Evolutionary conservation across 1,140 invertebrate genomes (phyloP).

Genomic region (Cotesia glomerata): DNA sequence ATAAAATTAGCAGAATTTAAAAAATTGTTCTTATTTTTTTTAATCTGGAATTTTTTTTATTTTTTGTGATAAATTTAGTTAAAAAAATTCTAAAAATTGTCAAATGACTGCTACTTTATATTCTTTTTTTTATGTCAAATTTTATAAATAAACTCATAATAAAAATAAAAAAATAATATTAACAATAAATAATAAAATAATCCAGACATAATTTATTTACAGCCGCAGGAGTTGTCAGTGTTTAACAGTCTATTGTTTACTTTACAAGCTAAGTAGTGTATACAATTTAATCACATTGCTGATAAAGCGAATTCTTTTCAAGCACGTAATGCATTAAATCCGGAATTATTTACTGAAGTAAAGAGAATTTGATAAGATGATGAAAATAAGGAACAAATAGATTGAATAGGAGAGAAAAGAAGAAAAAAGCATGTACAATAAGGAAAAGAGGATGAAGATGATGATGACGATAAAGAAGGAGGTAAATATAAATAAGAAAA

Average conservation of each 20-base stretch:
- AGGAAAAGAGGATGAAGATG: constrained; percentile 28
- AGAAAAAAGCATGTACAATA: neutral
- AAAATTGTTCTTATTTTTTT: too few species aligned
- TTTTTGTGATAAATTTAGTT: too few species aligned
- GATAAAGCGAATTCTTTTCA: constrained; percentile 1
- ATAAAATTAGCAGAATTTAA: too few species aligned
- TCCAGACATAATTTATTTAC: too few species aligned
- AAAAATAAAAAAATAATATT: too few species aligned
- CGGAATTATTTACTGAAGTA: neutral
- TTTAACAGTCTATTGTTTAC: neutral
- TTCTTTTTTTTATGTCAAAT: too few species aligned
- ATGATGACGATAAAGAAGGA: neutral
- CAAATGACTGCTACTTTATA: too few species aligned
- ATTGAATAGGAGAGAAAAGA: neutral
- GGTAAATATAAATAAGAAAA: constrained; percentile 6
- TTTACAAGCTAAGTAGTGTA: neutral
- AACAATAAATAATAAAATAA: too few species aligned
- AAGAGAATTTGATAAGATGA: constrained; percentile 12
- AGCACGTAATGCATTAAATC: neutral
- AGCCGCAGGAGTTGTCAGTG: too few species aligned
- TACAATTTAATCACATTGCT: neutral
- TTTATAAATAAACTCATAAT: too few species aligned
- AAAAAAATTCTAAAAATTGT: too few species aligned
- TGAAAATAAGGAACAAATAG: neutral
- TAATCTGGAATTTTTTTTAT: too few species aligned